Evolutionary conservation across 2,113 vertebrate species (phyloP), one percentile per base, ranked within the genome.

Genomic region (Pithys albifrons): DNA sequence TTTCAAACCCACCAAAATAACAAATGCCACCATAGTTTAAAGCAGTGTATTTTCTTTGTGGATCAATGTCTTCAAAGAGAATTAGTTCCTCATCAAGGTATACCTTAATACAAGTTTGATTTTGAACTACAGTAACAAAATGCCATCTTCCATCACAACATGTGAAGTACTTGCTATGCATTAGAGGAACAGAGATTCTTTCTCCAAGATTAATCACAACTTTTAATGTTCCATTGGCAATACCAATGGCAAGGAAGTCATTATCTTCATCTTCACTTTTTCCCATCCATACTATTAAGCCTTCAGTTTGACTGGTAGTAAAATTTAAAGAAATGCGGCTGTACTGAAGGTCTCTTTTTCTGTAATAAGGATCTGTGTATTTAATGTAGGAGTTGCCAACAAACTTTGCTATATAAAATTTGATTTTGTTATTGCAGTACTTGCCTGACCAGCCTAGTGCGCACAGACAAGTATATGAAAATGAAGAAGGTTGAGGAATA

Each of bases 1-100:
- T 95, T 96, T 99, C 98, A 97, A 99, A 99, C 4, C 98, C 98
- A 39, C 98, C 98, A 51, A 99, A 98, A 95, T 99, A 99, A 94
- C 96, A 96, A 91, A 97, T 95, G 16, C 98, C 98, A 19, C 97
- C 97, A 0, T 99, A 98, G 93, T 99, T 98, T 58, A 99, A 94
- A 85, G 98, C 98, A 74, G 98, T 96, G 20, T 98, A 98, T 70
- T 96, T 98, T 97, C 98, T 98, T 37, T 97, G 96, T 14, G 98
- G 98, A 78, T 99, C 98, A 88, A 97, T 83, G 45, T 99, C 98
- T 94, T 99, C 94, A 62, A 93, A 98, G 66, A 98, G 18, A 61
- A 99, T 95, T 70, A 97, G 95, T 25, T 95, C 89, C 6, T 91
- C 96, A 86, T 99, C 96, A 37, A 99, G 93, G 41, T 97, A 97